Base-by-base conservation (phyloP, 2,888 invertebrate species). In the Muscina levida region DNA sequence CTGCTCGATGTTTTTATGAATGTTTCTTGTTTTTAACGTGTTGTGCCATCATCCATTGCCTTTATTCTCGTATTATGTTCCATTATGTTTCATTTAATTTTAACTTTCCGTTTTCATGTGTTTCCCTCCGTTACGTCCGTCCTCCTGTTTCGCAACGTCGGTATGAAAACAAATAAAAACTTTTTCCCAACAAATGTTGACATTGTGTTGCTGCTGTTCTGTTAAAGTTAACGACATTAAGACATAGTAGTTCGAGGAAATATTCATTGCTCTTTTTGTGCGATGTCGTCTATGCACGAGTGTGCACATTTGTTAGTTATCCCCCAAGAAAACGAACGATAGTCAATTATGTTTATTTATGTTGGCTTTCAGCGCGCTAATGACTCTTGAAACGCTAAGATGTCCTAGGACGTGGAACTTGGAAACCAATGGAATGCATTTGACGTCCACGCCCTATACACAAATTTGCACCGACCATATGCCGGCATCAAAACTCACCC, bases 291-390 rank as follows among this genome's bases (percentile, higher is more conserved):
- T 51, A 6, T 51, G 51, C 19, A 22, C 24, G 24, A 13, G 11
- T 19, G 24, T 53, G 24, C 5, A 17, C 51, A 51, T 19, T 53
- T 53, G 22, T 10, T 48, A 17, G 48, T 3, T 44, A 15, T 70
- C 31, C n/a, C n/a, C 46, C 19, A 13, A 15, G 26, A 17, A 79
- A 72, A 72, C 68, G 62, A 72, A 72, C 68, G 62, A 79, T 76
- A 76, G 72, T 76, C 75, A 75, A 79, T 79, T 79, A 79, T 62
- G 72, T 76, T 76, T 42, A 46, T 75, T 79, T 79, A 72, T 67
- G 67, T 62, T 53, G 24, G 48, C 46, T 59, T 72, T 62, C 39
- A 76, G 48, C 79, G 44, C 72, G 39, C 75, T 79, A 79, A 79
- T 76, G 79, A 72, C 56, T 72, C 72, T 76, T 57, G 65, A 76